Percentiles rank a stretch among this genome's conserved stretches.
phyloP scores from a whole-genome alignment of 2,113 vertebrate genomes.

The Recurvirostra avosetta region DNA sequence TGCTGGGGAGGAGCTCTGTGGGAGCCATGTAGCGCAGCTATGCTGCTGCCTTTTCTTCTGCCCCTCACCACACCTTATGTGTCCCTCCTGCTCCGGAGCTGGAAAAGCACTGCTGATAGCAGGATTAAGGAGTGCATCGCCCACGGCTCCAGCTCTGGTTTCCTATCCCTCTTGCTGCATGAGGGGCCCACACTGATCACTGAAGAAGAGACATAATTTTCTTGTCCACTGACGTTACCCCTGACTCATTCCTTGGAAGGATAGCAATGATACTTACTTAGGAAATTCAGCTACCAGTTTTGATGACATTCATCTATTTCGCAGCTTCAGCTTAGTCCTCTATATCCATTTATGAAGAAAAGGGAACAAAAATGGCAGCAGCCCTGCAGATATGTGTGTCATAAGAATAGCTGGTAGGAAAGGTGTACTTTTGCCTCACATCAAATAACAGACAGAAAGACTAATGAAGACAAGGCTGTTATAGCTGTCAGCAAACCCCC shows the following conservation, averaged over 20 bases:
- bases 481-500: neutral
- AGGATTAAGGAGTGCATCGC: rapidly evolving
- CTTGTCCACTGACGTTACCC: neutral
- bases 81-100: neutral
- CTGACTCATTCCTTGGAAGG: neutral
- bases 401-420: neutral
- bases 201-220: neutral
- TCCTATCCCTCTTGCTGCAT: neutral
- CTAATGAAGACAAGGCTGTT: neutral
- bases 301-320: neutral
- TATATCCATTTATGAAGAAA: neutral
- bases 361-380: neutral
- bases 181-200: neutral
- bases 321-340: neutral
- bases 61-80: neutral
- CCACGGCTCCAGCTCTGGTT: neutral
- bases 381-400: neutral
- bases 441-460: neutral
- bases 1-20: neutral
- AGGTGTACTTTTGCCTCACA: neutral
- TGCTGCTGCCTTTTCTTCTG: neutral
- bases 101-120: neutral
- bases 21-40: neutral
- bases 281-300: neutral
- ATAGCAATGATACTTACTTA: neutral